Evolutionary conservation across 2,888 invertebrate species (phyloP).

Genomic region (Drosophila neonasuta): DNA sequence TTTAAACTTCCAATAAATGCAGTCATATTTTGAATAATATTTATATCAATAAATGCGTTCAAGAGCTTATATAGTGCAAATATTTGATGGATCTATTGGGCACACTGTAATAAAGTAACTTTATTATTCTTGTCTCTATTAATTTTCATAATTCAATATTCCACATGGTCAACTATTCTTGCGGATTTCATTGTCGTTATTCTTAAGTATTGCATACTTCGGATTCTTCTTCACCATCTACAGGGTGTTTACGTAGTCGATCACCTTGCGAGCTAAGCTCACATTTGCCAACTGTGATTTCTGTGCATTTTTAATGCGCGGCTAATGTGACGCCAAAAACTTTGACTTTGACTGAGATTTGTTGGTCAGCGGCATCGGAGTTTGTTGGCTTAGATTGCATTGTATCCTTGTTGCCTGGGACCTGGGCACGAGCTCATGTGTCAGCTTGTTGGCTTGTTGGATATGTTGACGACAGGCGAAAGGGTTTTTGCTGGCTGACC

Average conservation of each 20-base stretch:
- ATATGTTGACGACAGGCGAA: slow-evolving; percentile 64
- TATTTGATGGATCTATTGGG: no score
- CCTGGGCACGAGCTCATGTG: slow-evolving; percentile 29
- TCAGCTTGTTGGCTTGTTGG: slow-evolving; percentile 28
- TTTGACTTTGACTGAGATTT: slow-evolving; percentile 71
- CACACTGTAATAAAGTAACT: no score
- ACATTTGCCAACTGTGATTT: slow-evolving; percentile 37
- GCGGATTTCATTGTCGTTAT: not conserved
- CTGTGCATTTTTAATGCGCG: slow-evolving; percentile 79
- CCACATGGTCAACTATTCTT: no score
- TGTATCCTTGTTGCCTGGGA: slow-evolving; percentile 29
- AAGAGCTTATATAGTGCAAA: no score
- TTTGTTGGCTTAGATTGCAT: not conserved
- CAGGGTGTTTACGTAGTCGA: slow-evolving; percentile 22
- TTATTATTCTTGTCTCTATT: no score
- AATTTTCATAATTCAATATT: no score
- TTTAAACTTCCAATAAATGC: no score
- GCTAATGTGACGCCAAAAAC: slow-evolving; percentile 76
- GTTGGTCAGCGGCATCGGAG: slow-evolving; percentile 55
- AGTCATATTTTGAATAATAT: no score
- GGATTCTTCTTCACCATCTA: not conserved
- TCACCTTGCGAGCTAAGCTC: fast-evolving
- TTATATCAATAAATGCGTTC: no score
- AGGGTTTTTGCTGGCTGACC: slow-evolving; percentile 59
- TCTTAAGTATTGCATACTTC: no score